Base-by-base conservation (phyloP, 2,888 invertebrate species). In the Drosophila multiciliata region DNA sequence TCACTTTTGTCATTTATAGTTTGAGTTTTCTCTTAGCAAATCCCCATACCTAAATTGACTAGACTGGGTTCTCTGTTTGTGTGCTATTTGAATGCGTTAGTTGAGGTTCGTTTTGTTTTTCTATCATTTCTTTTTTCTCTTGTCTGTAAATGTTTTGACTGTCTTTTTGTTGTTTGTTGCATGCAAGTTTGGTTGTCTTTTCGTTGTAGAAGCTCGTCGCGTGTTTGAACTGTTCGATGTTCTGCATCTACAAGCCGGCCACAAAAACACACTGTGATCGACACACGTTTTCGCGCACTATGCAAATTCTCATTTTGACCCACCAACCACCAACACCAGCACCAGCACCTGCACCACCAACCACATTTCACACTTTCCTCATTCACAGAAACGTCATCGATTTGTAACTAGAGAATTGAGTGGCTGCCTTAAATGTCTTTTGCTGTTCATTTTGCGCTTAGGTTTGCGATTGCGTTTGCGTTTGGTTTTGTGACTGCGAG, bases 41-140 rank as follows among this genome's bases (percentile, higher is more conserved):
- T 66, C 83, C 85, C 88, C 83, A 83, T 91, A 83, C 90, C 91
- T 90, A 87, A 83, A 86, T 90, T 91, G 91, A 91, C 91, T 91
- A 91, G 91, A 92, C 90, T 91, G 83, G 84, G 83, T 88, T 88
- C 75, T 85, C 82, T 84, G 79, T 83, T 42, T 68, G 42, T 73
- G 69, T 67, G 50, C 68, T 73, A 71, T 73, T 73, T 88, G 65
- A 67, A 74, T 78, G 76, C 72, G 60, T 78, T 78, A 66, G 71
- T 86, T 89, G 84, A 86, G 89, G 83, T 86, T 87, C 54, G 53
- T 73, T 77, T 61, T 66, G 58, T 78, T 63, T 63, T 45, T 4
- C 45, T 45, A 45, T 45, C 12, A 15, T 45, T 45, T 45, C 45
- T 23, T 38, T 59, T 59, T 36, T 57, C 42, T 50, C 57, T 23